Conservation (phyloP, 2,888 invertebrate species). For the Ophion costatus region DNA sequence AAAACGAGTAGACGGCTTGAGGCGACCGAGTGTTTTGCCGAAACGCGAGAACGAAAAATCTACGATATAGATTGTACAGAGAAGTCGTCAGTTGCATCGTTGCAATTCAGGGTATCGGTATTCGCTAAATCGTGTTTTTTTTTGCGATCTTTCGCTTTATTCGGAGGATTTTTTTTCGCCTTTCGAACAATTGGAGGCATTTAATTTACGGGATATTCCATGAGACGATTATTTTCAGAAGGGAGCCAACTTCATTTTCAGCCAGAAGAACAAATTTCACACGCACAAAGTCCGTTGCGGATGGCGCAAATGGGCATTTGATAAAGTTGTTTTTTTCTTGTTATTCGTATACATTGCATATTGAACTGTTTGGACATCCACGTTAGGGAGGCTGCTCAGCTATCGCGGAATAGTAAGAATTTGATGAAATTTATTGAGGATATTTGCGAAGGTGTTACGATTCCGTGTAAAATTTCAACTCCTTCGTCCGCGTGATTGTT, state of each 20-base stretch:
- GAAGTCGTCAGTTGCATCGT: not conserved
- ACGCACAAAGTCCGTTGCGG: constrained; percentile 17
- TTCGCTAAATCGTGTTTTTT: not conserved
- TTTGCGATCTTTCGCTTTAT: not conserved
- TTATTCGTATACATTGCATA: not conserved
- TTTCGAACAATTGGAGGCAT: not conserved
- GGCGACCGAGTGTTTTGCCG: not conserved
- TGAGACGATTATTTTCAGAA: not conserved
- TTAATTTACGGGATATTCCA: not conserved
- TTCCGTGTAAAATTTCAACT: too few species aligned
- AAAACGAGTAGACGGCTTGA: not conserved
- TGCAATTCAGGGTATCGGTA: not conserved
- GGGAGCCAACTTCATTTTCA: not conserved
- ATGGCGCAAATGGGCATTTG: constrained; percentile 15
- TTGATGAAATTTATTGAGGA: too few species aligned
- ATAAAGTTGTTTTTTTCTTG: constrained; percentile 10
- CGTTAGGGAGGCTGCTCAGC: too few species aligned
- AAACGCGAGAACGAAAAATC: not conserved
- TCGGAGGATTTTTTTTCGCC: not conserved
- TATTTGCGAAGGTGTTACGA: too few species aligned
- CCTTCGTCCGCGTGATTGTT: too few species aligned
- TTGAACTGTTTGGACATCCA: constrained; percentile 9
- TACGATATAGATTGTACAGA: not conserved
- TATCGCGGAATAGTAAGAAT: too few species aligned
- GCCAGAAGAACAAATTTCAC: constrained; percentile 10